Conservation (phyloP, 1,140 invertebrate genomes). For the Heliconius himera region DNA sequence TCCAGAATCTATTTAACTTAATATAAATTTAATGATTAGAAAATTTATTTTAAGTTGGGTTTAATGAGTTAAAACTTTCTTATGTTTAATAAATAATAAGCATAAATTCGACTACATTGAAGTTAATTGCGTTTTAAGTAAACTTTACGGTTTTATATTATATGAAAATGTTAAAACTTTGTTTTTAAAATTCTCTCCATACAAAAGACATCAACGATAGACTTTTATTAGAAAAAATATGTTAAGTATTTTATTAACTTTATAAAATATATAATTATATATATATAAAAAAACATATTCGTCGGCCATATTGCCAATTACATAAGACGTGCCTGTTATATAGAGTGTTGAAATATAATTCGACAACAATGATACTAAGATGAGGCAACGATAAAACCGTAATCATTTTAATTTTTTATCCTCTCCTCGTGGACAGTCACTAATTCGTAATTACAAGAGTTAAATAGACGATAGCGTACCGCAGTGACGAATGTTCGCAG, state of each 20-base stretch:
- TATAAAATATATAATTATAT: no score
- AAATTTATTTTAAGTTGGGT: neutral
- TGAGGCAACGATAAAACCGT: constrained; percentile 29
- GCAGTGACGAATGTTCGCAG: constrained; percentile 58
- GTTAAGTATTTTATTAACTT: no score
- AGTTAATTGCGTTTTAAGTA: neutral
- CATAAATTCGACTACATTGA: constrained; percentile 2
- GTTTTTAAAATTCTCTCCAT: neutral
- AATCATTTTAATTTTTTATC: constrained; percentile 37
- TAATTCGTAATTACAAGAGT: constrained; percentile 71
- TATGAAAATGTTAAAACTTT: neutral
- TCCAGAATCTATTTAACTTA: constrained; percentile 40
- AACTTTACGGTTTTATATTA: neutral
- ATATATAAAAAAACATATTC: neutral
- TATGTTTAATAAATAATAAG: neutral
- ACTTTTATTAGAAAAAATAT: no score
- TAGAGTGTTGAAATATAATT: constrained; percentile 19
- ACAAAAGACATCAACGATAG: constrained; percentile 11
- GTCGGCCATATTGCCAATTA: constrained; percentile 7
- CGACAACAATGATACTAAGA: constrained; percentile 31
- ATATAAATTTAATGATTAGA: constrained; percentile 22
- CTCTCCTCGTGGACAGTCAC: constrained; percentile 37
- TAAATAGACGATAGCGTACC: constrained; percentile 65
- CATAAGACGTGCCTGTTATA: constrained; percentile 12
- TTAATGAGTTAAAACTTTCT: constrained; percentile 13